Evolutionary conservation across 1,140 invertebrate genomes (phyloP).

Genomic region (Dreissena rostriformis): DNA sequence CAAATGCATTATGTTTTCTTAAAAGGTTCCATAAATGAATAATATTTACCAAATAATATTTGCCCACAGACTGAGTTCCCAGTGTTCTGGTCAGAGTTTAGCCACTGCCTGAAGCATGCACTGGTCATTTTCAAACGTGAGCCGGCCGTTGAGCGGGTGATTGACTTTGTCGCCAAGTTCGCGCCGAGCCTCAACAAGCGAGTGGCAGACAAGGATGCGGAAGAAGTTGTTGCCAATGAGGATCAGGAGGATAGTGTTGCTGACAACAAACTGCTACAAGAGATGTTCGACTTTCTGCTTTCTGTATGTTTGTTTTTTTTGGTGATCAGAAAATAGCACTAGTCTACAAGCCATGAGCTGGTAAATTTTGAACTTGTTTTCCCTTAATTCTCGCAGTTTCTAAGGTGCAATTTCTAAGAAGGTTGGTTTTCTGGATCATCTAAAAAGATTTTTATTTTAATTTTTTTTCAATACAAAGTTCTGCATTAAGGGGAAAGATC

Average conservation of each 20-base stretch:
- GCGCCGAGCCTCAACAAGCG: conserved; percentile 77
- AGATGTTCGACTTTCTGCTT: conserved; percentile 77
- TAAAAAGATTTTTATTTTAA: too few relatives aligned
- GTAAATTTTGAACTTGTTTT: too few relatives aligned
- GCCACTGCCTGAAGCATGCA: conserved; percentile 72
- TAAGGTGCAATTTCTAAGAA: too few relatives aligned
- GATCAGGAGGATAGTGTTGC: conserved; percentile 65
- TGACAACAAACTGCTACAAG: conserved; percentile 71
- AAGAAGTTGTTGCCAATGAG: conserved; percentile 4
- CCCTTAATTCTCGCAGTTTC: too few relatives aligned
- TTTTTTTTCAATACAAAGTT: too few relatives aligned
- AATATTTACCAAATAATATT: not conserved
- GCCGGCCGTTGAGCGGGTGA: conserved; percentile 85
- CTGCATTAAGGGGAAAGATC: too few relatives aligned
- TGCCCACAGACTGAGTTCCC: conserved; percentile 70
- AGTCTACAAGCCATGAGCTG: too few relatives aligned
- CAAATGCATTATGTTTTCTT: not conserved
- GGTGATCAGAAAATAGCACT: too few relatives aligned
- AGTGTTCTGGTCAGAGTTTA: conserved; percentile 76
- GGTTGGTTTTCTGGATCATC: too few relatives aligned
- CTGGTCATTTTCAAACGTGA: conserved; percentile 81
- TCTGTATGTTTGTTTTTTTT: conserved; percentile 69
- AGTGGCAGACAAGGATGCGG: conserved; percentile 12
- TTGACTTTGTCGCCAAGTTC: conserved; percentile 87
- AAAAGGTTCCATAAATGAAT: not conserved